Conservation (phyloP, 2,888 invertebrate genomes). For the Drosophila cognata region DNA sequence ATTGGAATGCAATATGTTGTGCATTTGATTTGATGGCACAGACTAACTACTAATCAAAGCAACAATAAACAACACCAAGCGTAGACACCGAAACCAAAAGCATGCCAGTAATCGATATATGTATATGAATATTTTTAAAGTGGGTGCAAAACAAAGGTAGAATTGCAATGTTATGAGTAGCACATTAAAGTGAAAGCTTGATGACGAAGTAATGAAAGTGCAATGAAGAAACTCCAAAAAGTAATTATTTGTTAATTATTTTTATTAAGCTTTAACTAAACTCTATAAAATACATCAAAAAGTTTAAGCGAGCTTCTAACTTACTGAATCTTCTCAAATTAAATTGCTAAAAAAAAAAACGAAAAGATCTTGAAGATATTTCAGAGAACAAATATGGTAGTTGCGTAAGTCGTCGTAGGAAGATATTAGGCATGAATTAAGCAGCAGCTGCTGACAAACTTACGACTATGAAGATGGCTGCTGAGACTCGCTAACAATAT, state of each 20-base stretch:
- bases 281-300: not conserved
- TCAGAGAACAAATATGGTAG: slow-evolving; percentile 3
- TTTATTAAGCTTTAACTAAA: not conserved
- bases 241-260: not conserved
- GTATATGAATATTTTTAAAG: not conserved
- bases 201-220: not conserved
- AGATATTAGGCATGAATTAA: slow-evolving; percentile 19
- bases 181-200: not conserved
- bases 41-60: slow-evolving; percentile 60
- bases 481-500: slow-evolving; percentile 36
- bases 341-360: slow-evolving; percentile 1
- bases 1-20: slow-evolving; percentile 77
- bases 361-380: slow-evolving; percentile 3
- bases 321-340: not conserved
- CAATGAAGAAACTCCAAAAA: too few relatives aligned
- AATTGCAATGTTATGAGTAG: not conserved
- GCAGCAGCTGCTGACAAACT: slow-evolving; percentile 42
- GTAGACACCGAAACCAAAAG: slow-evolving; percentile 54
- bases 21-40: slow-evolving; percentile 59
- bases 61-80: slow-evolving; percentile 39
- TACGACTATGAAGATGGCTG: slow-evolving; percentile 18
- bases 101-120: slow-evolving; percentile 33
- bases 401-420: slow-evolving; percentile 15
- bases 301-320: not conserved
- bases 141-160: slow-evolving; percentile 2